Evolutionary conservation across 2,113 vertebrate genomes (phyloP), one percentile per base, ranked within the genome.

Genomic region (Notarius lentiginosus): DNA sequence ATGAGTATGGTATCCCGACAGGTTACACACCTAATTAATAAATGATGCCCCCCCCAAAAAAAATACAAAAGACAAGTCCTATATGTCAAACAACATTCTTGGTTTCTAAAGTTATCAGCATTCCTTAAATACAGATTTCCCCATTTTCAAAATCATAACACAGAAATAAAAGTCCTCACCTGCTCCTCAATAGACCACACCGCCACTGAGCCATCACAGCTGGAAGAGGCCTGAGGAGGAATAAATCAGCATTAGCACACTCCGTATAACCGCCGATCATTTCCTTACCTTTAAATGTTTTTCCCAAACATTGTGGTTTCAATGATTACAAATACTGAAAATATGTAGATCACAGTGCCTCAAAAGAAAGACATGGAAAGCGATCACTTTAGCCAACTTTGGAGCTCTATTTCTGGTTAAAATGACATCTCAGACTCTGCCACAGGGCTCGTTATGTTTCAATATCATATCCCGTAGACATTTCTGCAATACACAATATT

Each of bases 151-250:
- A 41, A 41, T 9, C 30, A 18, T 72, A 72, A 72, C 68, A 18
- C 30, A 72, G 30, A 7, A 8, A 20, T 7, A 47, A 14, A 17
- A 0, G 56, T 86, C 80, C 88, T 94, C 14, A 99, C 98, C 97
- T 99, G 97, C 87, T 98, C 95, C 87, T 96, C 94, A 0, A 98
- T 95, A 55, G 93, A 96, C 98, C 98, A 99, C 1, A 99, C 95
- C 84, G 94, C 94, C 27, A 99, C 96, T 51, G 96, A 96, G 41
- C 98, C 98, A 20, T 99, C 98, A 88, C 98, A 99, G 92, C 98
- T 97, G 14, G 98, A 93, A 0, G 98, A 99, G 14, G 97, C 97
- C 98, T 99, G 84, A 24, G 15, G 15, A 73, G 49, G 12, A 75
- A 58, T 4, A 47, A 41, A 58, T 14, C 34, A 56, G 4, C 1